Evolutionary conservation across 2,797 vertebrate genomes (phyloP), one percentile per base, ranked within the genome.

Genomic region (Sebastes matsubarae): DNA sequence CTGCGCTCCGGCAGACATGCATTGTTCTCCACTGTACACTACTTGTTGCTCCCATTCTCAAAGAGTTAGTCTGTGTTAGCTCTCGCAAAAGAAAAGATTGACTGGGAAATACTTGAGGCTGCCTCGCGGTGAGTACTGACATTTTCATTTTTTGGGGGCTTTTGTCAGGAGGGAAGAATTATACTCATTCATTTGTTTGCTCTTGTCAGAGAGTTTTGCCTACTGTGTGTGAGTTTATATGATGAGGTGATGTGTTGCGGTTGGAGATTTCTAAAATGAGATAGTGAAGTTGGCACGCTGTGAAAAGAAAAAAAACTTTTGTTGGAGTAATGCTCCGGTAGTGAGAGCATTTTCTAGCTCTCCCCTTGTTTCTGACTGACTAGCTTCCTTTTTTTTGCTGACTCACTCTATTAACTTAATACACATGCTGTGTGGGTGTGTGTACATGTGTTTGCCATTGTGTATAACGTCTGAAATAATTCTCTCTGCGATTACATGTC

Each of bases 11-110:
- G 91, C 91, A 93, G 86, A 92, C 90, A 92, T 91, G 91, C 93
- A 94, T 95, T 94, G 94, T 95, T 93, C 93, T 89, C 81, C 84
- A 90, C 87, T 88, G 91, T 90, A 91, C 91, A 68, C 82, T 67
- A 89, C 94, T 89, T 93, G 93, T 94, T 93, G 90, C 90, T 85
- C 46, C 84, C 68, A 6, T 83, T 91, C 89, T 85, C 86, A 79
- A 38, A 88, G 64, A 86, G 76, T 68, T 57, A 46, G 76, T 74
- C 29, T 71, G 75, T 67, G 77, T 75, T 86, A 84, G 85, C 72
- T 65, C 64, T 4, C 46, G 30, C 77, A 38, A 42, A 42, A n/a
- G 63, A 52, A 75, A 68, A 61, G 67, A 60, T 36, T 65, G 68
- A 77, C 80, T 65, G 67, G 80, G 70, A 72, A 82, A 61, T 67